phyloP scores from a whole-genome alignment of 1,140 invertebrate species.

The Solenopsis invicta region DNA sequence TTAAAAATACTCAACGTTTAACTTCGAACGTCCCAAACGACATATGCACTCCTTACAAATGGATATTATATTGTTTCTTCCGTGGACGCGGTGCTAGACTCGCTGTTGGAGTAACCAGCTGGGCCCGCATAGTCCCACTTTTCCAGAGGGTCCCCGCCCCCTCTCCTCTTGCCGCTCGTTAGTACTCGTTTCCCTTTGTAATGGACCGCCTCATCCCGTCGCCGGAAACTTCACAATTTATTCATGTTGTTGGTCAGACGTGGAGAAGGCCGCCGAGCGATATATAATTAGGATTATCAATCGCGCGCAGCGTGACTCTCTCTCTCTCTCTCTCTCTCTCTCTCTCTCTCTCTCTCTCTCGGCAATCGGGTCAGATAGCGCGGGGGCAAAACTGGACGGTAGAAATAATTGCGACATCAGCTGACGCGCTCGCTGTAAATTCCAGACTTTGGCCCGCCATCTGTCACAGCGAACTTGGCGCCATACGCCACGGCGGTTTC shows the following conservation, averaged over 20 bases:
- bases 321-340: slow-evolving; percentile 24
- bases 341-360: slow-evolving; percentile 31
- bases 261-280: slow-evolving; percentile 17
- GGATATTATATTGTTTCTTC: slow-evolving; percentile 52
- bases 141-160: not conserved
- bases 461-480: slow-evolving; percentile 77
- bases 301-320: slow-evolving; percentile 26
- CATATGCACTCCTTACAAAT: slow-evolving; percentile 26
- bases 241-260: slow-evolving; percentile 24
- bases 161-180: not conserved
- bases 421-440: slow-evolving; percentile 77
- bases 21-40: slow-evolving; percentile 15
- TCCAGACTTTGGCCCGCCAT: slow-evolving; percentile 75
- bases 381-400: slow-evolving; percentile 67
- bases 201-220: slow-evolving; percentile 7
- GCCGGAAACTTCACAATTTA: slow-evolving; percentile 58
- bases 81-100: slow-evolving; percentile 19
- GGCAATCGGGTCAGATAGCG: slow-evolving; percentile 56
- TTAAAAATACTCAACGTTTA: slow-evolving; percentile 12
- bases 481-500: slow-evolving; percentile 76
- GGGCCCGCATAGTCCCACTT: slow-evolving; percentile 68
- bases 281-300: slow-evolving; percentile 67
- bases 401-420: slow-evolving; percentile 77
- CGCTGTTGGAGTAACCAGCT: slow-evolving; percentile 39
- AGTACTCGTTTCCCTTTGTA: slow-evolving; percentile 32